These are phyloP conservation scores for Geophilus truncorum DNA, from an alignment of 2,888 invertebrate species.

Conservation along the genomic window DNA sequence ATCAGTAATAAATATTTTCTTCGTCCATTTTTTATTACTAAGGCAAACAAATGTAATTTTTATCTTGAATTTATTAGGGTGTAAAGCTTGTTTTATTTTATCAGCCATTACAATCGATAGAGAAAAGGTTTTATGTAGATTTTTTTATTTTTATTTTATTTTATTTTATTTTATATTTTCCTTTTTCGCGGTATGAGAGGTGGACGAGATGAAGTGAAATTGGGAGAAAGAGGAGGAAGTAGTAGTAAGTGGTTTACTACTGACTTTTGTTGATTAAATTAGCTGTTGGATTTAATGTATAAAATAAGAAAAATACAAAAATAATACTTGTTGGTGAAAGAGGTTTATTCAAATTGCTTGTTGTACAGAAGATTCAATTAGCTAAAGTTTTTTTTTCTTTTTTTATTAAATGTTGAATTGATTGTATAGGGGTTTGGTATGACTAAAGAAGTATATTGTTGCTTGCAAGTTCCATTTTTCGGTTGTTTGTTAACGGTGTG, in stretches of 20 bases:
- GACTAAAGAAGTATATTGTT: not conserved
- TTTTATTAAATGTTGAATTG: not conserved
- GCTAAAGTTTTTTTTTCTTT: not conserved
- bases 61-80: not conserved
- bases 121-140: not conserved
- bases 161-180: too few relatives aligned
- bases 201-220: not conserved
- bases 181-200: not conserved
- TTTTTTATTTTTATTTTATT: too few relatives aligned
- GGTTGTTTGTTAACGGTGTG: not conserved
- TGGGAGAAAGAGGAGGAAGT: not conserved
- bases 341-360: constrained; percentile 7
- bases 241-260: not conserved
- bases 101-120: not conserved
- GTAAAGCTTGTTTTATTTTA: not conserved
- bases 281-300: not conserved
- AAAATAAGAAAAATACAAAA: too few relatives aligned
- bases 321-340: not conserved
- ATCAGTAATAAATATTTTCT: not conserved
- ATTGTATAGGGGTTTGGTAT: not conserved
- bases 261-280: not conserved
- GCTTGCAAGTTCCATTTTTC: not conserved
- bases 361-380: not conserved
- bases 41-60: not conserved
- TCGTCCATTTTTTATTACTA: not conserved